Evolutionary conservation across 2,888 invertebrate genomes (phyloP).

Genomic region (Cephonodes hylas): DNA sequence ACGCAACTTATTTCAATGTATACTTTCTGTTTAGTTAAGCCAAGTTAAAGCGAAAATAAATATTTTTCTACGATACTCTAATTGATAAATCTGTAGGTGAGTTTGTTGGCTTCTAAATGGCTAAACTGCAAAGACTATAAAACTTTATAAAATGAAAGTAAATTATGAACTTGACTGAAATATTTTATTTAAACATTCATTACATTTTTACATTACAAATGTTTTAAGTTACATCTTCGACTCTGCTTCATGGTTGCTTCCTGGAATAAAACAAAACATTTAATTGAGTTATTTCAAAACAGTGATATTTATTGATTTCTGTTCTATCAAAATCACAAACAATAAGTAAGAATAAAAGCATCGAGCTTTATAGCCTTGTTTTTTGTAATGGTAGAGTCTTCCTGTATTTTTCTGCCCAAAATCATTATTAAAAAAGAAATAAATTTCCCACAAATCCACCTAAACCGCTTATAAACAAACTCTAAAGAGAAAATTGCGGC

Average conservation of each 20-base stretch:
- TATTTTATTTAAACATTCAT: constrained; percentile 13
- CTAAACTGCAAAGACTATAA: too few relatives aligned
- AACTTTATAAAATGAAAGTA: neutral
- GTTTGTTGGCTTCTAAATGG: too few relatives aligned
- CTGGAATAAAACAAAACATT: constrained; percentile 41
- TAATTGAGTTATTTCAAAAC: neutral
- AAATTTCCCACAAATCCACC: neutral
- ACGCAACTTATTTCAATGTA: too few relatives aligned
- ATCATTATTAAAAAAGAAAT: neutral
- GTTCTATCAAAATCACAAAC: too few relatives aligned
- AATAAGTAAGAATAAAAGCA: too few relatives aligned
- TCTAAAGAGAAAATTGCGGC: neutral
- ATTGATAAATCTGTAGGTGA: too few relatives aligned
- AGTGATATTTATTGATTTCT: neutral
- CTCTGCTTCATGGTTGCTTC: constrained; percentile 39
- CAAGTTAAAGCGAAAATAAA: too few relatives aligned
- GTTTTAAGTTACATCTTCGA: constrained; percentile 7
- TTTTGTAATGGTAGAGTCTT: too few relatives aligned
- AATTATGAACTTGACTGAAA: neutral
- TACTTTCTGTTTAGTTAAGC: too few relatives aligned
- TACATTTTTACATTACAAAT: constrained; percentile 33
- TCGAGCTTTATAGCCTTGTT: too few relatives aligned
- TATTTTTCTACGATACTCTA: too few relatives aligned
- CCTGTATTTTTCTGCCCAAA: too few relatives aligned
- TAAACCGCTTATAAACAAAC: neutral